Evolutionary conservation across 2,113 vertebrate genomes (phyloP), one percentile per base, ranked within the genome.

Genomic region (Delphinapterus leucas): DNA sequence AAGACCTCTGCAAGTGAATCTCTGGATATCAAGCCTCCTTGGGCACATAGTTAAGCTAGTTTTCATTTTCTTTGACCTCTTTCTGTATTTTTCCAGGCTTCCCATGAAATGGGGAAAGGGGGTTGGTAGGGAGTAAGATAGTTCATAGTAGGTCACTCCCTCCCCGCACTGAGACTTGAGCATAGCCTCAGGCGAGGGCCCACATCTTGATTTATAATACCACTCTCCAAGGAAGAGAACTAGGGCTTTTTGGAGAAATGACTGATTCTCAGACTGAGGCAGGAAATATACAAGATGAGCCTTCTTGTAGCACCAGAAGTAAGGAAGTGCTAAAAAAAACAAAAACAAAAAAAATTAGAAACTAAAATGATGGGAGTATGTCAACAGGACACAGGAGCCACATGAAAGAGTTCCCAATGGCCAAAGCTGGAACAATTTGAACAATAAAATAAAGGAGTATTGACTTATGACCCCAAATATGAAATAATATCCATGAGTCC

Each of bases 1-100:
- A 83, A 88, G 9, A 10, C 28, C 3, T 65, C 5, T 76, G 10
- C 41, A 49, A 33, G 5, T 55, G 44, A 86, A 23, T 94, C 85
- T 94, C 73, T 91, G 36, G 20, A 28, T 76, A 84, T 31, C 44
- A 84, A 31, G 9, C 47, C 47, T 88, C 73, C 28, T 4, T 71
- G 23, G 15, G 9, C 9, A 93, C 14, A 77, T 49, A 84, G 6
- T 13, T 41, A 88, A 70, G 82, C 25, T 21, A 20, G 14, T 87
- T 96, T 90, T 92, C 71, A 93, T 49, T 82, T 58, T 49, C 41
- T 88, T 3, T 88, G 28, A 79, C n/a, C 2, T 26, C 17, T 88
- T 80, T n/a, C 49, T 88, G 13, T 7, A 79, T 11, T 88, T 58
- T 60, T 88, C 28, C 6, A 41, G 21, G 2, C 11, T 85, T 53